These are phyloP conservation scores for Taenaris catops DNA, from an alignment of 2,888 invertebrate genomes.

Conservation along the genomic window DNA sequence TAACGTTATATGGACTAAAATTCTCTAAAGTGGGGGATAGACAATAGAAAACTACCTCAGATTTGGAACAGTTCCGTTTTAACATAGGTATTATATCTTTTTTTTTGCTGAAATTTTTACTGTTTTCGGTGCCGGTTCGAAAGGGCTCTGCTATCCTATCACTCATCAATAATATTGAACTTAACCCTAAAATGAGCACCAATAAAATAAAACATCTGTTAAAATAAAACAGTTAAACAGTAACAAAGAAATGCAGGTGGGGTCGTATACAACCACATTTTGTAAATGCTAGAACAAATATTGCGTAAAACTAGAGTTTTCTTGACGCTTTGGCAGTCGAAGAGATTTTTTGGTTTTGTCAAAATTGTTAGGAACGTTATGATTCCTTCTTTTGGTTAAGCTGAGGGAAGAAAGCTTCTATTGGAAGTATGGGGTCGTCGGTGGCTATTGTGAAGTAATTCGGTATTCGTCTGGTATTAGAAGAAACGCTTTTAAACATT, in stretches of 20 bases:
- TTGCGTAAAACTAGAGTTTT: slow-evolving; percentile 28
- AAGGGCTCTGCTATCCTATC: slow-evolving; percentile 14
- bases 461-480: slow-evolving; percentile 81
- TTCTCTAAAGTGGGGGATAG: no score
- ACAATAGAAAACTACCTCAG: no score
- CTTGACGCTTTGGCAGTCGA: slow-evolving; percentile 62
- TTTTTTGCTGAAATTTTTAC: no score
- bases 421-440: slow-evolving; percentile 88
- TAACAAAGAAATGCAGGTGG: slow-evolving; percentile 23
- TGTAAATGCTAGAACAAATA: slow-evolving; percentile 23
- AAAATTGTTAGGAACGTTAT: slow-evolving; percentile 50
- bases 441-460: slow-evolving; percentile 87
- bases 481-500: slow-evolving; percentile 84
- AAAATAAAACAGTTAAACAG: slow-evolving; percentile 13
- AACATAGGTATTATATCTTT: no score
- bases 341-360: slow-evolving; percentile 60
- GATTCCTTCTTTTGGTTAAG: slow-evolving; percentile 81
- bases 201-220: slow-evolving; percentile 14
- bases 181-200: slow-evolving; percentile 49
- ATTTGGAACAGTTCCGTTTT: no score
- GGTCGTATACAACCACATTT: slow-evolving; percentile 19
- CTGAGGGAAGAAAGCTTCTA: slow-evolving; percentile 90
- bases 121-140: no score
- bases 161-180: slow-evolving; percentile 24
- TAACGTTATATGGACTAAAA: no score